These are phyloP conservation scores for Cerastis rubricosa DNA, from an alignment of 2,888 invertebrate species.

Conservation along the genomic window DNA sequence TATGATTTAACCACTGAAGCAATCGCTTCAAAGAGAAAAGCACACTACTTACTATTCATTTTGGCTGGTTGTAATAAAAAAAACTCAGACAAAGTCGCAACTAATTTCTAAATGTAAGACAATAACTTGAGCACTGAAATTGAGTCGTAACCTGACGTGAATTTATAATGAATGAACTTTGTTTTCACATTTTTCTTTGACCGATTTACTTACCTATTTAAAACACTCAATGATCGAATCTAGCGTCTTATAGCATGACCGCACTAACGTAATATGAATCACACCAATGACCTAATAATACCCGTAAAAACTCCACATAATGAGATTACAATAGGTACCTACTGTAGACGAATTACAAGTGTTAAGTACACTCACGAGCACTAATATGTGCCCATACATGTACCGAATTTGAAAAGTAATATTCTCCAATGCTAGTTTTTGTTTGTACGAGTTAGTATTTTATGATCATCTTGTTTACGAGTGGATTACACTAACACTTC, in stretches of 20 bases:
- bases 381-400: background rate
- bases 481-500: background rate
- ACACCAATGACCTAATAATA: slow-evolving; percentile 63
- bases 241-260: slow-evolving; percentile 1
- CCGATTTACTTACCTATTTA: background rate
- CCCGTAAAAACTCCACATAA: slow-evolving; percentile 38
- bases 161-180: background rate
- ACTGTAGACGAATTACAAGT: slow-evolving; percentile 40
- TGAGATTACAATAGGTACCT: slow-evolving; percentile 46
- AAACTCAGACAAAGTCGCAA: background rate
- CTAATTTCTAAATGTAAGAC: background rate
- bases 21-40: no score
- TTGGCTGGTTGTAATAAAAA: no score
- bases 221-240: background rate
- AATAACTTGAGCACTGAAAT: background rate
- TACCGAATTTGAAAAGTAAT: background rate
- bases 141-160: background rate
- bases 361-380: slow-evolving; percentile 34
- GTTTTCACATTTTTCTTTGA: background rate
- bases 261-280: slow-evolving; percentile 49
- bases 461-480: background rate
- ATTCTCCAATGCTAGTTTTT: background rate
- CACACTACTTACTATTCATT: no score
- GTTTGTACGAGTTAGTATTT: background rate
- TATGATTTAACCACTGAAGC: no score